A percentile compares a stretch with the other conserved stretches of the same genome.
Evolutionary conservation across 2,797 vertebrate species (phyloP).

Genomic region (Miichthys miiuy): DNA sequence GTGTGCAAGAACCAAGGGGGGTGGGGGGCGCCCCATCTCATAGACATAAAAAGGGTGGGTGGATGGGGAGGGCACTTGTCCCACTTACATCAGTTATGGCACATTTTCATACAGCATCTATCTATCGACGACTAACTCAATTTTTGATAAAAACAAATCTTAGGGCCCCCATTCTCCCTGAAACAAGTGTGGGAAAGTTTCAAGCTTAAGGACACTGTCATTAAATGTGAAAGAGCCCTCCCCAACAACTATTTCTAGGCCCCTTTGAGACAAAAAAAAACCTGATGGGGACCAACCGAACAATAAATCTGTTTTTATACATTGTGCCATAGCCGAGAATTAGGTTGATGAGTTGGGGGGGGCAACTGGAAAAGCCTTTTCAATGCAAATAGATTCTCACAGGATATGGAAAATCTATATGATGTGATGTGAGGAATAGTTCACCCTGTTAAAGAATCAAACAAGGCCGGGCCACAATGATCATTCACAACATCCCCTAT

Average conservation of each 20-base stretch:
- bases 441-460: constrained; percentile 7
- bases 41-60: constrained; percentile 81
- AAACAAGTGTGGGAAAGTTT: constrained; percentile 81
- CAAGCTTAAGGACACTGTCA: constrained; percentile 69
- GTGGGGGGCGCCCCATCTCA: constrained; percentile 86
- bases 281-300: constrained; percentile 69
- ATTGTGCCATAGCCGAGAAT: constrained; percentile 62
- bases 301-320: constrained; percentile 80
- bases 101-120: constrained; percentile 79
- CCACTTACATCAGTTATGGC: constrained; percentile 82
- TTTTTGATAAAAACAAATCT: constrained; percentile 79
- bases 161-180: constrained; percentile 54
- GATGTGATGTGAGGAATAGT: too few relatives aligned
- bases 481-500: constrained; percentile 41
- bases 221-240: constrained; percentile 73
- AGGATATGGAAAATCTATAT: constrained; percentile 42
- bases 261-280: constrained; percentile 69
- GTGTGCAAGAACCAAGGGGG: constrained; percentile 86
- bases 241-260: constrained; percentile 75
- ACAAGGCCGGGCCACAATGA: constrained; percentile 31
- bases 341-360: constrained; percentile 64
- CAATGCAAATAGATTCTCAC: constrained; percentile 59
- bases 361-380: constrained; percentile 59
- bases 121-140: constrained; percentile 71
- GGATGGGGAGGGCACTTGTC: constrained; percentile 76